These are phyloP conservation scores for Sarcoramphus papa DNA, from an alignment of 2,797 vertebrate species.

Conservation along the genomic window DNA sequence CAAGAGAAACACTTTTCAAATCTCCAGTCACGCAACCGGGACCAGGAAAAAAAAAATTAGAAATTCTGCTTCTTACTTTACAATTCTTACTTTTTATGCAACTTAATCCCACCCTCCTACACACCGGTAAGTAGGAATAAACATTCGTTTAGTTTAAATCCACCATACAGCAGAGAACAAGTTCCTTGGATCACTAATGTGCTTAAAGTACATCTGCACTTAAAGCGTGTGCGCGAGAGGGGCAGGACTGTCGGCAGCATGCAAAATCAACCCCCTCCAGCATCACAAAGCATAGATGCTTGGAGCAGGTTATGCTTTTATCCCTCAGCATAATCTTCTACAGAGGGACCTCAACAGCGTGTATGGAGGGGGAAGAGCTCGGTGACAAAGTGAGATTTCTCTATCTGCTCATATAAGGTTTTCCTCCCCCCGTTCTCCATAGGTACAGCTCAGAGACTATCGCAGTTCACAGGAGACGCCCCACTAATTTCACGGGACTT, in stretches of 20 bases:
- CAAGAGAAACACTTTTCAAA: neutral
- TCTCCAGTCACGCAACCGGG: neutral
- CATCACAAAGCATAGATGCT: neutral
- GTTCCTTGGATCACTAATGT: neutral
- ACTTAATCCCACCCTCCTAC: neutral
- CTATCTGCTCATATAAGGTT: neutral
- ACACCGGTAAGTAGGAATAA: neutral
- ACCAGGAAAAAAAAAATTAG: neutral
- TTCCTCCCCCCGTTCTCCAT: neutral
- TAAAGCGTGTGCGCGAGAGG: accelerated
- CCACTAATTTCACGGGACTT: neutral
- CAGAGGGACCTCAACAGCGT: neutral
- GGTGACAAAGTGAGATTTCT: neutral
- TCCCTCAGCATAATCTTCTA: neutral
- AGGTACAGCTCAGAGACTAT: neutral
- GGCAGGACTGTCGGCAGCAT: accelerated
- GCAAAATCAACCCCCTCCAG: neutral
- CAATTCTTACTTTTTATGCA: neutral
- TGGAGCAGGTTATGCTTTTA: neutral
- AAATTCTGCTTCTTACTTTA: neutral
- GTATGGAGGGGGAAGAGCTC: neutral
- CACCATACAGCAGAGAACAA: neutral
- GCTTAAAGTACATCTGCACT: neutral
- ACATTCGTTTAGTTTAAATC: neutral
- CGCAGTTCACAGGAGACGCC: neutral